A percentile compares a stretch with the other conserved stretches of the same genome.
Conservation (phyloP, 1,140 invertebrate species). For the Drosophila nigrodunni region DNA sequence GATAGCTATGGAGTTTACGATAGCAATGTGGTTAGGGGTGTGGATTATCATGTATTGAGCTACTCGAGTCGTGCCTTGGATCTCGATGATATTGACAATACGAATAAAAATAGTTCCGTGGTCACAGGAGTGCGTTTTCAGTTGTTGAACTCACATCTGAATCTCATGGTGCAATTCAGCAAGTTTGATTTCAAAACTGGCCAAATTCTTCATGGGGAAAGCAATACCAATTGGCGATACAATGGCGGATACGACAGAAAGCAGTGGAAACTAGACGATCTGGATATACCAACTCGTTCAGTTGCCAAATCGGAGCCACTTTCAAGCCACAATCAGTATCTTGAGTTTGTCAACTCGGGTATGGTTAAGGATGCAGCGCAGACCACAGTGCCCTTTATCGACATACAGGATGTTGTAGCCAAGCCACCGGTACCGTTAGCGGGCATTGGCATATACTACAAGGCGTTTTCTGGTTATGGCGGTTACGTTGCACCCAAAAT, state of each 20-base stretch:
- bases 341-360: not conserved
- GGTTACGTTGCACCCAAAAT: not conserved
- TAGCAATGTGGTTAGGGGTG: not conserved
- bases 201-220: not conserved
- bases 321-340: not conserved
- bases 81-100: not conserved
- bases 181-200: not conserved
- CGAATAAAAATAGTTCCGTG: not conserved
- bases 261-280: not conserved
- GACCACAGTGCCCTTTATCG: not conserved
- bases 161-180: not conserved
- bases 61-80: not conserved
- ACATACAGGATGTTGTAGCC: not conserved
- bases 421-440: not conserved
- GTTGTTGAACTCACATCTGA: not conserved
- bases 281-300: slow-evolving; percentile 1
- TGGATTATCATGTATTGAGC: not conserved
- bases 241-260: not conserved
- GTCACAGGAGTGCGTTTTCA: not conserved
- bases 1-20: not conserved
- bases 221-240: not conserved
- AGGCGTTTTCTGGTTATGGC: not conserved
- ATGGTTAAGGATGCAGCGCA: not conserved
- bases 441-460: slow-evolving; percentile 1
- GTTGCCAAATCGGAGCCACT: not conserved